These are phyloP conservation scores for Diabrotica balteata DNA, from an alignment of 2,888 invertebrate genomes.

Conservation along the genomic window DNA sequence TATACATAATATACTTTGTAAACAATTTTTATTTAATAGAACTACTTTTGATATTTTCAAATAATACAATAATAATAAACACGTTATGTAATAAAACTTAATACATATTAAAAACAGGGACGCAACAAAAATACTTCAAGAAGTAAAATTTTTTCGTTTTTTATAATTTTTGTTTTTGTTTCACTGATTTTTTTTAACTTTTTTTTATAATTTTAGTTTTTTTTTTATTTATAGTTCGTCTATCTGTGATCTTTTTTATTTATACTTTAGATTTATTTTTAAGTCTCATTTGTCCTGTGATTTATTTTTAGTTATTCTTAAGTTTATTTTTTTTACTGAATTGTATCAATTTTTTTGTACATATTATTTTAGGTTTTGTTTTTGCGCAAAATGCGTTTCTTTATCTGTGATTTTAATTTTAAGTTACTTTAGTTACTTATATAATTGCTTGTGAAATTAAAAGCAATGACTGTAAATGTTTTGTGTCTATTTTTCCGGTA, in stretches of 20 bases:
- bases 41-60: too few relatives aligned
- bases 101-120: too few relatives aligned
- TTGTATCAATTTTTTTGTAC: conserved; percentile 1
- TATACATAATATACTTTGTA: too few relatives aligned
- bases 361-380: conserved; percentile 13
- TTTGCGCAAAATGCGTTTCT: conserved; percentile 23
- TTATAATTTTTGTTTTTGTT: not conserved
- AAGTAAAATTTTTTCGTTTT: too few relatives aligned
- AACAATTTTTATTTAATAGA: too few relatives aligned
- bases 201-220: conserved; percentile 4
- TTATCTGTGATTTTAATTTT: conserved; percentile 30
- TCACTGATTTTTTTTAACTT: conserved; percentile 13
- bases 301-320: conserved; percentile 11
- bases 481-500: not conserved
- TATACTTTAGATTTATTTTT: not conserved
- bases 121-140: too few relatives aligned
- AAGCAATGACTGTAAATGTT: conserved; percentile 17
- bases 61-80: too few relatives aligned
- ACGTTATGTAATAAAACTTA: too few relatives aligned
- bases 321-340: not conserved
- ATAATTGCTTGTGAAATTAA: conserved; percentile 28
- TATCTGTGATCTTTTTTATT: conserved; percentile 1
- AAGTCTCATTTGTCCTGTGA: not conserved
- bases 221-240: not conserved
- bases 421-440: conserved; percentile 17